Evolutionary conservation across 2,797 vertebrate genomes (phyloP), one percentile per base, ranked within the genome.

Genomic region (Crocidura indochinensis): DNA sequence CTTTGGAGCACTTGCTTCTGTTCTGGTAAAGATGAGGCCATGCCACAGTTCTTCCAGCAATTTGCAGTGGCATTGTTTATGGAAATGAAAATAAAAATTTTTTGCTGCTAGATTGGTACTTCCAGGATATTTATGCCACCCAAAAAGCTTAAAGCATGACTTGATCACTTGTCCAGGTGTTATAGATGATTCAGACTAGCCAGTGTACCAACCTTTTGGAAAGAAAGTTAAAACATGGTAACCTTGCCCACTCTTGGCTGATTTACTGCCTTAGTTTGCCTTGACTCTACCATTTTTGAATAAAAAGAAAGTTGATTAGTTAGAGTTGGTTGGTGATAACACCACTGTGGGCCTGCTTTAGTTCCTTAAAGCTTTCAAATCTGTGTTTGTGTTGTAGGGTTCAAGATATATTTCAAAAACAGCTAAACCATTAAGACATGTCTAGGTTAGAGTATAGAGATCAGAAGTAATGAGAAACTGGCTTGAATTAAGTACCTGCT

Each of bases 251-350:
- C 75, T 73, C 27, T 17, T 84, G 31, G 4, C 1, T 79, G 20
- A 65, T 82, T 85, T 86, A 47, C 72, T 93, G 89, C 46, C 24
- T 2, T 91, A 81, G 14, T 79, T 91, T 73, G 27, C 10, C 88
- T 94, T 5, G 6, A 29, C 15, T 86, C 4, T 85, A 29, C 72
- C 22, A 44, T 10, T 68, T 17, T 7, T 12, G 11, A 44, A 85
- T 67, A 86, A 56, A 76, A 62, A 76, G 22, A 51, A 64, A 60
- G 15, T 29, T 77, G n/a, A 46, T 46, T 15, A 26, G 2, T 10
- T n/a, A 47, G 4, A 60, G 46, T 77, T 71, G 14, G n/a, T 82
- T 91, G 15, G 6, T 19, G 49, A 10, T 19, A 79, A 3, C 12
- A 46, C 87, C 84, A 76, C 24, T 53, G 8, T 81, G 27, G 47